Evolutionary conservation across 1,140 invertebrate species (phyloP).

Genomic region (Diuraphis noxia): DNA sequence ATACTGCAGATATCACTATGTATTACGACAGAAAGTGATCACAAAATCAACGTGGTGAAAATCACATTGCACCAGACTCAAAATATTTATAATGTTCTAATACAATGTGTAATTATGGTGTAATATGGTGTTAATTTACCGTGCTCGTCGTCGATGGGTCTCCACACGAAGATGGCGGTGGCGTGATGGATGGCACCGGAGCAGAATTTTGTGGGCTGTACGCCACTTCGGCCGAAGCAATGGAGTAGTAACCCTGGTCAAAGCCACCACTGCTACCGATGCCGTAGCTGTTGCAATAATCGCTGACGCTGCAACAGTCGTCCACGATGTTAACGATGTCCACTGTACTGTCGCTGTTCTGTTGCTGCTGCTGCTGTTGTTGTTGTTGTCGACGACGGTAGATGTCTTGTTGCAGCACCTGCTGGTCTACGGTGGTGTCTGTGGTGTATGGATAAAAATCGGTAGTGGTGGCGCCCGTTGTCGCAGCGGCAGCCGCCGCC

Average conservation of each 20-base stretch:
- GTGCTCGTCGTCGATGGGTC: slow-evolving; percentile 7
- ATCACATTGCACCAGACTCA: not conserved
- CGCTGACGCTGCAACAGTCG: not conserved
- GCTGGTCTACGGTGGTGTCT: not conserved
- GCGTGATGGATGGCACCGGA: slow-evolving; percentile 15
- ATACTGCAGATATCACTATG: too few relatives aligned
- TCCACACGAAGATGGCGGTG: not conserved
- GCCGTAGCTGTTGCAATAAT: slow-evolving; percentile 8
- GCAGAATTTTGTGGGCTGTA: slow-evolving; percentile 17
- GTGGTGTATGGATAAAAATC: not conserved
- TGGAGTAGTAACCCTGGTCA: slow-evolving; percentile 1
- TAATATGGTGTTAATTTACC: not conserved
- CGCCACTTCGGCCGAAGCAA: not conserved
- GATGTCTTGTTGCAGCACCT: not conserved
- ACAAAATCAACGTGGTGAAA: not conserved
- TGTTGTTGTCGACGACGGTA: not conserved
- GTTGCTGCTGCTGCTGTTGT: not conserved
- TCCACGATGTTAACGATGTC: slow-evolving; percentile 7
- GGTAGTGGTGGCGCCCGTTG: not conserved
- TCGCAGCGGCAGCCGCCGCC: not conserved
- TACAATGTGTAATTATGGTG: not conserved
- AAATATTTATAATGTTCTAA: not conserved
- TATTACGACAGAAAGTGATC: too few relatives aligned
- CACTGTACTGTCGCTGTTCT: not conserved
- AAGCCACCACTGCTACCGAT: not conserved